Evolutionary conservation across 2,888 invertebrate species (phyloP).

Genomic region (Drosophila lacicola): DNA sequence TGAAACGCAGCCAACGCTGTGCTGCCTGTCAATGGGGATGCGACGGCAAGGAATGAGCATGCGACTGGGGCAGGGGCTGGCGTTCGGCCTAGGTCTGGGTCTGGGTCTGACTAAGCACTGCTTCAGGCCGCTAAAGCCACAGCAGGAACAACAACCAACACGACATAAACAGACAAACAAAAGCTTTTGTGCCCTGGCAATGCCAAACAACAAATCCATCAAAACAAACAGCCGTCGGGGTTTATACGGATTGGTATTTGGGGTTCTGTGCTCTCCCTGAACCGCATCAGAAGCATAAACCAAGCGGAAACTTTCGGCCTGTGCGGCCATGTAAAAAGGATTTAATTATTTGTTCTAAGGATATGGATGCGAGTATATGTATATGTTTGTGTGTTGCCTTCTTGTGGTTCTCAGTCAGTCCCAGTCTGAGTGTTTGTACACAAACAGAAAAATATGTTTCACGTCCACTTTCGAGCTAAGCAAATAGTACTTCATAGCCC

Average conservation of each 20-base stretch:
- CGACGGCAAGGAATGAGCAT: conserved; percentile 1
- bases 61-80: conserved; percentile 7
- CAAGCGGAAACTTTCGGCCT: conserved; percentile 59
- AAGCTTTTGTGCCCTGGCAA: conserved; percentile 68
- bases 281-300: conserved; percentile 44
- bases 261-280: conserved; percentile 17
- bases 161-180: conserved; percentile 79
- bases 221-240: conserved; percentile 78
- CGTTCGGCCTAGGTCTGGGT: too few species aligned
- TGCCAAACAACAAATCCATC: conserved; percentile 80
- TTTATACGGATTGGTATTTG: conserved; percentile 48
- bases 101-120: conserved; percentile 33
- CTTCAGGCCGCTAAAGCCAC: conserved; percentile 57
- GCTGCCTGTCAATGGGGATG: conserved; percentile 31
- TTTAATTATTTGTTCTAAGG: conserved; percentile 84
- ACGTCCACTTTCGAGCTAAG: conserved; percentile 69
- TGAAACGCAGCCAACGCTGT: conserved; percentile 28
- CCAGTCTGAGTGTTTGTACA: conserved; percentile 59
- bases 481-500: conserved; percentile 41
- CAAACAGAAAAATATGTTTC: conserved; percentile 71
- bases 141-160: conserved; percentile 55
- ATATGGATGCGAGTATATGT: conserved; percentile 48
- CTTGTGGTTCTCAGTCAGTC: conserved; percentile 40
- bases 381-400: conserved; percentile 12
- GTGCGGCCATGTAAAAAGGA: conserved; percentile 82